phyloP scores from a whole-genome alignment of 2,113 vertebrate genomes.

The Petrocephalus microphthalmus region DNA sequence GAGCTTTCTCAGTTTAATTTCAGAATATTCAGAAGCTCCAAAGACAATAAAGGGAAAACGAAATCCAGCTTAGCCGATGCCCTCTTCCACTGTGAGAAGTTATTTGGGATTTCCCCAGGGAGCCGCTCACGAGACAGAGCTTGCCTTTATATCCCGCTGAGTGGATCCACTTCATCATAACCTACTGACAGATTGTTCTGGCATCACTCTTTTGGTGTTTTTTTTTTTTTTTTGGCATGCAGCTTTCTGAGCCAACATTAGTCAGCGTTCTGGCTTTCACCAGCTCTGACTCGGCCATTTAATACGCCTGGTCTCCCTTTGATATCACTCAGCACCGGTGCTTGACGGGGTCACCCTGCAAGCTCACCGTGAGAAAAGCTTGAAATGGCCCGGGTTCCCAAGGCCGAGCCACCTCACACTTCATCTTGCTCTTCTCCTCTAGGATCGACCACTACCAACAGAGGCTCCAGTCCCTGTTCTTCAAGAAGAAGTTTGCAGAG shows the following conservation, averaged over 20 bases:
- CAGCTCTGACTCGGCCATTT: constrained; percentile 29
- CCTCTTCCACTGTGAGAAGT: neutral
- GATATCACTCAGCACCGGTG: constrained; percentile 1
- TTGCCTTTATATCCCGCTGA: neutral
- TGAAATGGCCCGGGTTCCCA: constrained; percentile 26
- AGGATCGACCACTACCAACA: constrained; percentile 95
- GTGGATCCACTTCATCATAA: neutral
- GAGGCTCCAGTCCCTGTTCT: constrained; percentile 85
- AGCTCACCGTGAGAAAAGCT: constrained; percentile 10
- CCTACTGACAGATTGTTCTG: neutral
- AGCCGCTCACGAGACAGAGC: neutral
- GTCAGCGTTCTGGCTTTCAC: constrained; percentile 27
- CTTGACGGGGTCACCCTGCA: neutral
- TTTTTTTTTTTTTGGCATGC: constrained; percentile 24
- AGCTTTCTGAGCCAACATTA: constrained; percentile 28
- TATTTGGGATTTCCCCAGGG: neutral
- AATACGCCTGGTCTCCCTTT: constrained; percentile 36
- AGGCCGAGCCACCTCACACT: constrained; percentile 20
- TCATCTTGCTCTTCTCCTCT: constrained; percentile 10
- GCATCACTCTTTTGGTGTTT: constrained; percentile 24
- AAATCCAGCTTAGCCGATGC: neutral
- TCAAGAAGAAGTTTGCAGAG: constrained; percentile 93
- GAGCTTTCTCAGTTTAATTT: neutral
- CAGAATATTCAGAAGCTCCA: neutral
- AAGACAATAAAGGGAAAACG: neutral